Evolutionary conservation across 37 sponge, comb jelly and placozoan genomes (phyloP).

Genomic region (Theonella swinhoei): DNA sequence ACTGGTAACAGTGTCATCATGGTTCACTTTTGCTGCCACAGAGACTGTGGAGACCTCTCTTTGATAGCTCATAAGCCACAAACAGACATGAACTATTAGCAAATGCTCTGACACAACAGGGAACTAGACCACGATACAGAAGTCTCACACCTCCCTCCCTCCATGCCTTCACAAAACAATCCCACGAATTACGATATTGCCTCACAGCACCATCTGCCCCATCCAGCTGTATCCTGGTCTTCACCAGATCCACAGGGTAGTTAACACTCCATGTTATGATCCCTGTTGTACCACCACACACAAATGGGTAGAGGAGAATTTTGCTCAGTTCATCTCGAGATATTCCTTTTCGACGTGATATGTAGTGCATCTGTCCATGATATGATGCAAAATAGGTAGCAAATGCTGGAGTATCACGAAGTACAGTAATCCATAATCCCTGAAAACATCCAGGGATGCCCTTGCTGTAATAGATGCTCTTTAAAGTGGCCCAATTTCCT

Average conservation of each 20-base stretch:
- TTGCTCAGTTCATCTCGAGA: constrained; percentile 29
- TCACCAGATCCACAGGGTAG: constrained; percentile 90
- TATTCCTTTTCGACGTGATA: not conserved
- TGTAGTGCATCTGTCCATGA: constrained; percentile 13
- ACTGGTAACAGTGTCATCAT: too few relatives aligned
- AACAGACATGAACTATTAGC: not conserved
- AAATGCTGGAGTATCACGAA: constrained; percentile 81
- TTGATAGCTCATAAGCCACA: not conserved
- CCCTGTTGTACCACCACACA: constrained; percentile 80
- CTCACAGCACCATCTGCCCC: constrained; percentile 31
- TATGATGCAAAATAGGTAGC: constrained; percentile 73
- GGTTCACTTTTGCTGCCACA: not conserved
- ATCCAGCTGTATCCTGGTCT: constrained; percentile 87
- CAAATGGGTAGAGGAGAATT: constrained; percentile 9
- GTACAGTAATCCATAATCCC: constrained; percentile 63
- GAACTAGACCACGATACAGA: not conserved
- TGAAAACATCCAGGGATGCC: constrained; percentile 75
- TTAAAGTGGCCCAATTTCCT: constrained; percentile 59
- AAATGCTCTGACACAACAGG: not conserved
- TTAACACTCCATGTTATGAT: constrained; percentile 52
- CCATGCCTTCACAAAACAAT: constrained; percentile 77
- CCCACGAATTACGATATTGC: constrained; percentile 56
- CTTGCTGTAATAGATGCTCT: constrained; percentile 43
- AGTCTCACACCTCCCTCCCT: constrained; percentile 2
- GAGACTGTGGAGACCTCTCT: not conserved